phyloP scores from a whole-genome alignment of 2,888 invertebrate species.

The Melanophora roralis region DNA sequence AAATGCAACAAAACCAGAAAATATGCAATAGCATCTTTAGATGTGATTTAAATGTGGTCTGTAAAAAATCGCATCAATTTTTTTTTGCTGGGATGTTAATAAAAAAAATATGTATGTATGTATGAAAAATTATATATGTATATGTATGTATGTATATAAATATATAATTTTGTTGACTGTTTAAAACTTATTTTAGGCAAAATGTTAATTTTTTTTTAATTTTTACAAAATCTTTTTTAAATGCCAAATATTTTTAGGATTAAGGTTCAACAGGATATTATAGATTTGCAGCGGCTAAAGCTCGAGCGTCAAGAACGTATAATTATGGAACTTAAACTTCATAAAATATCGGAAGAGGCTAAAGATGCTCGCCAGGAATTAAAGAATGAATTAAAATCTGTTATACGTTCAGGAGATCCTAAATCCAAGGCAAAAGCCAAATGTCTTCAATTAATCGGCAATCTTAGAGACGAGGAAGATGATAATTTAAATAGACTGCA shows the following conservation, averaged over 20 bases:
- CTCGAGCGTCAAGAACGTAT: constrained; percentile 84
- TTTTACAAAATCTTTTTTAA: neutral
- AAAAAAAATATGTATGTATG: too few relatives aligned
- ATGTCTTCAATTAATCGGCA: constrained; percentile 75
- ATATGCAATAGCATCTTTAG: too few relatives aligned
- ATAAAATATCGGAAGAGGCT: constrained; percentile 83
- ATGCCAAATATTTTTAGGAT: constrained; percentile 79
- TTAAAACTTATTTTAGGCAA: too few relatives aligned
- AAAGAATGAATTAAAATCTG: constrained; percentile 79
- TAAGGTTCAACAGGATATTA: constrained; percentile 85
- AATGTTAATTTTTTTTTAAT: too few relatives aligned
- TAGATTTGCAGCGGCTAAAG: constrained; percentile 84
- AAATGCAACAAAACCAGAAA: too few relatives aligned
- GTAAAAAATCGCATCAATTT: too few relatives aligned
- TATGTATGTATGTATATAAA: too few relatives aligned
- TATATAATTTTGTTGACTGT: too few relatives aligned
- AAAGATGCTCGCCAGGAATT: constrained; percentile 81
- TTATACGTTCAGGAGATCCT: constrained; percentile 80
- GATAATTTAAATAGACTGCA: constrained; percentile 70
- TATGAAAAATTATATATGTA: too few relatives aligned
- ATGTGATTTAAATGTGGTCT: too few relatives aligned
- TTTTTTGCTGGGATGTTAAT: too few relatives aligned
- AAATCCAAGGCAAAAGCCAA: constrained; percentile 79
- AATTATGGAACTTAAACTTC: constrained; percentile 85
- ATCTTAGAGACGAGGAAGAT: constrained; percentile 74